Conservation (phyloP, 2,797 vertebrate species). For the Xenops minutus region DNA sequence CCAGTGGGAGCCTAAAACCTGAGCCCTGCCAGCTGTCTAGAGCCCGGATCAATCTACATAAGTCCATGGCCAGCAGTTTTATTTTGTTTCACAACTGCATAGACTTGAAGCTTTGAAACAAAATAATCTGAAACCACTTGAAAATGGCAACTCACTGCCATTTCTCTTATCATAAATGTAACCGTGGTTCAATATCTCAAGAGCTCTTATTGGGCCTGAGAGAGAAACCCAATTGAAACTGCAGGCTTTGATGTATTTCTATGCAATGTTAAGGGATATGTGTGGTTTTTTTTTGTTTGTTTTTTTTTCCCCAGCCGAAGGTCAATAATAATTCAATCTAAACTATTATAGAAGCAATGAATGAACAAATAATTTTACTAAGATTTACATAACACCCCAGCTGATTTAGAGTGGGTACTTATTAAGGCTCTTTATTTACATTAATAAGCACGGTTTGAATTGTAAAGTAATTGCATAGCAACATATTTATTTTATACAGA, state of each 20-base stretch:
- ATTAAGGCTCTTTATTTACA: background rate
- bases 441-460: background rate
- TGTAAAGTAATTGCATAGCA: background rate
- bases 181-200: background rate
- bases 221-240: background rate
- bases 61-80: background rate
- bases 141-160: background rate
- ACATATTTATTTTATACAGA: background rate
- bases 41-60: fast-evolving
- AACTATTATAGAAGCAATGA: background rate
- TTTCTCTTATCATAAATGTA: background rate
- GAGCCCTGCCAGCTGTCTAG: background rate
- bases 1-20: background rate
- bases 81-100: background rate
- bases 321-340: conserved; percentile 35
- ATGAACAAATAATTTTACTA: conserved; percentile 38
- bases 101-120: background rate
- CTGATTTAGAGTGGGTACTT: background rate
- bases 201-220: background rate
- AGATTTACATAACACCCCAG: background rate
- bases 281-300: background rate
- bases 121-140: background rate
- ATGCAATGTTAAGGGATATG: background rate
- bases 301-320: background rate
- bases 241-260: background rate